A percentile compares a stretch with the other conserved stretches of the same genome.
Evolutionary conservation across 2,113 vertebrate species (phyloP).

Genomic region (Psephotus haematonotus): DNA sequence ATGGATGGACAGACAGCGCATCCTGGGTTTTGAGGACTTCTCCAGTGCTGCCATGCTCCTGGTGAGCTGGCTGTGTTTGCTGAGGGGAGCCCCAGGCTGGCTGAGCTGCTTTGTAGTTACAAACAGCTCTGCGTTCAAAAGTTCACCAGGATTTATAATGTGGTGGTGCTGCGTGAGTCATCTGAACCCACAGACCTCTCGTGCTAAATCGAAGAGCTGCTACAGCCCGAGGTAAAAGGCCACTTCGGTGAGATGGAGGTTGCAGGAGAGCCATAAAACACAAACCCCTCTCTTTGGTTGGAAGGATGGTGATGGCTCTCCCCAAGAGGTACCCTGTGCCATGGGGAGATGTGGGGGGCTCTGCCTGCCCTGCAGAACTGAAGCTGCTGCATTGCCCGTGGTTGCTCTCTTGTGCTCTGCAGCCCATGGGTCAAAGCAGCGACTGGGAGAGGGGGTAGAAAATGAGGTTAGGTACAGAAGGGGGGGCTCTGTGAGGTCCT

Average conservation of each 20-base stretch:
- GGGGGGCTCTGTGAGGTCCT: too few relatives aligned
- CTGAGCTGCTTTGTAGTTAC: background rate
- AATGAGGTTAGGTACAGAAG: background rate
- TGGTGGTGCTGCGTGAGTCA: background rate
- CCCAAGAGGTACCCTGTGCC: background rate
- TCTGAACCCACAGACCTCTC: background rate
- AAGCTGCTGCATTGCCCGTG: rapidly evolving
- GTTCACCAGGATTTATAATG: background rate
- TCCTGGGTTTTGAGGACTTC: background rate
- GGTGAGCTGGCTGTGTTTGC: background rate
- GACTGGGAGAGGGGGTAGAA: background rate
- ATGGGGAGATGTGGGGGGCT: background rate
- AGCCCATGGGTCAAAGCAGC: background rate
- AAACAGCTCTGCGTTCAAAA: background rate
- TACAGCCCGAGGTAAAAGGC: background rate
- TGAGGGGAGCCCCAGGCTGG: background rate
- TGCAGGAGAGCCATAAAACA: background rate
- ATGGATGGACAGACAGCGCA: rapidly evolving
- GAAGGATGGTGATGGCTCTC: background rate
- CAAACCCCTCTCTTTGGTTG: rapidly evolving
- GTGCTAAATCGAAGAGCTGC: background rate
- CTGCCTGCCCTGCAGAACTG: background rate
- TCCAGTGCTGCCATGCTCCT: background rate
- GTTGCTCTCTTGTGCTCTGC: rapidly evolving
- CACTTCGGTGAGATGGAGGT: background rate